phyloP scores from a whole-genome alignment of 2,797 vertebrate species.

The Phrynocephalus guinanensis region DNA sequence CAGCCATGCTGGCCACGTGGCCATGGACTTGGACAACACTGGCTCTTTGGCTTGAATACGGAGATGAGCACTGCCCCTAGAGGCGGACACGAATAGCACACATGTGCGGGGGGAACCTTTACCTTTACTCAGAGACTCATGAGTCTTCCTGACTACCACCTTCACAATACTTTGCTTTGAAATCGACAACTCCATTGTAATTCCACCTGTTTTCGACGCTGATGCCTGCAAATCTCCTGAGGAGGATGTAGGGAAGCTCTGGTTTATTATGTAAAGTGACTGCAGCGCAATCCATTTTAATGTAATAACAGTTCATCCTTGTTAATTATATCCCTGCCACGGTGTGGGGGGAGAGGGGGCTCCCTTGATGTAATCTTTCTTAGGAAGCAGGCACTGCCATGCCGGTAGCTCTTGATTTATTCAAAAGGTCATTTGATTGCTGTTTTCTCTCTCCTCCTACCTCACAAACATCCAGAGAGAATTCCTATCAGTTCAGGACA shows the following conservation, averaged over 20 bases:
- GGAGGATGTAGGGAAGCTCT: neutral
- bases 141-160: no score
- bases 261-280: slow-evolving; percentile 40
- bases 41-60: no score
- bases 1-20: no score
- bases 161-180: no score
- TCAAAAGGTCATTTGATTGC: slow-evolving; percentile 31
- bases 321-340: slow-evolving; percentile 39
- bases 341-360: neutral
- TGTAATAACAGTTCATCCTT: slow-evolving; percentile 45
- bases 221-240: neutral
- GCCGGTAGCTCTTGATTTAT: slow-evolving; percentile 25
- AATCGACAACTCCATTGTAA: neutral
- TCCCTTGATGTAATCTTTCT: neutral
- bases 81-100: no score
- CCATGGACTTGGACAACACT: no score
- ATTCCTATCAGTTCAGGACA: slow-evolving; percentile 24
- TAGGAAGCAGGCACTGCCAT: neutral
- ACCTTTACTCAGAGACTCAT: no score
- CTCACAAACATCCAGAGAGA: slow-evolving; percentile 2
- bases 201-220: neutral
- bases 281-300: slow-evolving; percentile 28
- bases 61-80: no score
- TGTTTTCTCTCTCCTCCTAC: neutral
- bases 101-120: no score